A percentile compares a stretch with the other conserved stretches of the same genome.
phyloP scores from a whole-genome alignment of 2,113 vertebrate species.

The Aramus guarauna region DNA sequence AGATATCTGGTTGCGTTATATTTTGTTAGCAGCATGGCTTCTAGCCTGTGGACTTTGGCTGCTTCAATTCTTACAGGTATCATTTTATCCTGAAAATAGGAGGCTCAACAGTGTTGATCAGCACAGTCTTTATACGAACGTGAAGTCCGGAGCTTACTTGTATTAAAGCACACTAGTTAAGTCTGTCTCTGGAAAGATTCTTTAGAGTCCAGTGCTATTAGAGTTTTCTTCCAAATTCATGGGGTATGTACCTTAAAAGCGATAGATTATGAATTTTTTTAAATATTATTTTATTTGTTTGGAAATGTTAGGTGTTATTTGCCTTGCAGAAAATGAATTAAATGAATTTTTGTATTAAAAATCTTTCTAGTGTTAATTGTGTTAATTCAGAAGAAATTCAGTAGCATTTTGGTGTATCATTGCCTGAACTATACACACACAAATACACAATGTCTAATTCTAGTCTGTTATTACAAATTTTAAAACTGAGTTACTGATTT shows the following conservation, averaged over 20 bases:
- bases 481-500: not conserved
- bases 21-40: not conserved
- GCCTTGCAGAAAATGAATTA: not conserved
- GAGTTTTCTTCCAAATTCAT: not conserved
- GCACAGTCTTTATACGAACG: not conserved
- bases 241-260: not conserved
- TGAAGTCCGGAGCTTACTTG: accelerated
- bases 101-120: not conserved
- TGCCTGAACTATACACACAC: not conserved
- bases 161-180: not conserved
- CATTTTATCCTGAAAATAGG: not conserved
- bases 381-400: not conserved
- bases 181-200: not conserved
- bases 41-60: not conserved
- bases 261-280: too few species aligned
- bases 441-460: not conserved
- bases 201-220: not conserved
- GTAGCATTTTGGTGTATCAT: not conserved
- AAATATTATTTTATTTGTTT: too few species aligned
- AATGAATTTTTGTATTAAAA: not conserved
- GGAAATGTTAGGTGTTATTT: not conserved
- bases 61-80: not conserved
- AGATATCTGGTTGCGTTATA: not conserved
- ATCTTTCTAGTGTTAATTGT: not conserved
- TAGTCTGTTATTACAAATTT: not conserved